Base-by-base conservation (phyloP, 2,113 vertebrate species). In the Sakesphorus luctuosus region DNA sequence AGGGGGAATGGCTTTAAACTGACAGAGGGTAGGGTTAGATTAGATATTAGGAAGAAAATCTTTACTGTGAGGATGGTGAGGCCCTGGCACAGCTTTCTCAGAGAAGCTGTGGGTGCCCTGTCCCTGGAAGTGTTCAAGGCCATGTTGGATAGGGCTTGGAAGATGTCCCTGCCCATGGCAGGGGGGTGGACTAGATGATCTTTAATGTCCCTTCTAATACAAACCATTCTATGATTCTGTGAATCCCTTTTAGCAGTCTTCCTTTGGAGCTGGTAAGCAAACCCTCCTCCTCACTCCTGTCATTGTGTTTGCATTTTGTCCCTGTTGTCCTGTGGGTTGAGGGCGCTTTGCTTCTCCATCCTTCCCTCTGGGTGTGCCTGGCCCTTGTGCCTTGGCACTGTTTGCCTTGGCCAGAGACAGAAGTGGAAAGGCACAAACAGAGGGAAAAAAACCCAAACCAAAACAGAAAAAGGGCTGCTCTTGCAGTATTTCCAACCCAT, bases 381-480 rank as follows among this genome's bases (percentile, higher is more conserved):
- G 75, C 40, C 61, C 82, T 40, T 49, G 79, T 56, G 85, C 85
- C 63, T 84, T 88, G 87, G 95, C 89, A 91, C 74, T 2, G 2
- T 72, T 87, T 3, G 36, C 23, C 62, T 85, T 76, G 78, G 81
- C 82, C 93, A 84, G 52, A 85, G 68, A 63, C 7, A 4, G 90
- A 93, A 90, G 73, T 56, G 76, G 85, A 95, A 94, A 90, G 80
- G 93, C 68, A 68, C 68, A 94, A 94, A 95, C 65, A 91, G 35
- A 28, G 5, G 0, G 2, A 13, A 50, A 53, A 44, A 61, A 35
- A 16, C 4, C 71, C 24, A 68, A 87, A 94, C 18, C 46, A 66
- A 79, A 84, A 78, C 81, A 90, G 53, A 84, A 92, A 95, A 96
- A 93, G 66, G 76, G 85, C 93, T 94, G 79, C 40, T 81, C 65